Evolutionary conservation across 2,888 invertebrate species (phyloP).

Genomic region (Ormia ochracea): DNA sequence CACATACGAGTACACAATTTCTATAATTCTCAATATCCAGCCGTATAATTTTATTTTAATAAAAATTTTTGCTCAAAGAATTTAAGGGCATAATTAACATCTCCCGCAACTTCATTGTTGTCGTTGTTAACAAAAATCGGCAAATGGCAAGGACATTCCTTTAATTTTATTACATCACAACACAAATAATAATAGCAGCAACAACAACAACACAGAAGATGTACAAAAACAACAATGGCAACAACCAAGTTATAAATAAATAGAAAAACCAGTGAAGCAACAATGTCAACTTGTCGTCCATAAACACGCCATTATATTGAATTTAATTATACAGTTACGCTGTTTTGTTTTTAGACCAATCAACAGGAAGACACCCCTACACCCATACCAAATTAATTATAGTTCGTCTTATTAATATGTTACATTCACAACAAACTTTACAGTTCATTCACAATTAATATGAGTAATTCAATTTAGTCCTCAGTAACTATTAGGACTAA

Average conservation of each 20-base stretch:
- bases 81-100: slow-evolving; percentile 4
- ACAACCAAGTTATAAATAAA: background rate
- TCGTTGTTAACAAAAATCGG: slow-evolving; percentile 21
- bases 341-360: slow-evolving; percentile 1
- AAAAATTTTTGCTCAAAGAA: background rate
- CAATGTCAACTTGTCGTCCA: slow-evolving; percentile 36
- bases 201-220: background rate
- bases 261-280: background rate
- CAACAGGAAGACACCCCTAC: background rate
- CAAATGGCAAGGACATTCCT: slow-evolving; percentile 46
- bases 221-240: no score
- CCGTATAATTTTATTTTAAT: slow-evolving; percentile 66
- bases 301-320: slow-evolving; percentile 57
- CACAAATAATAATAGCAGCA: background rate
- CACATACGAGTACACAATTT: no score
- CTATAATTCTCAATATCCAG: slow-evolving; percentile 65
- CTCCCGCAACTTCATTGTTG: slow-evolving; percentile 12
- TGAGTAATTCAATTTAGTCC: no score
- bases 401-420: background rate
- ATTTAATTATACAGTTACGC: slow-evolving; percentile 57
- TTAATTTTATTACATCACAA: slow-evolving; percentile 42
- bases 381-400: background rate
- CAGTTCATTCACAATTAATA: no score
- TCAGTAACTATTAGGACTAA: no score
- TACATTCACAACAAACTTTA: background rate